Evolutionary conservation across 2,888 invertebrate genomes (phyloP), one percentile per base, ranked within the genome.

Genomic region (Himalopsyche anomala): DNA sequence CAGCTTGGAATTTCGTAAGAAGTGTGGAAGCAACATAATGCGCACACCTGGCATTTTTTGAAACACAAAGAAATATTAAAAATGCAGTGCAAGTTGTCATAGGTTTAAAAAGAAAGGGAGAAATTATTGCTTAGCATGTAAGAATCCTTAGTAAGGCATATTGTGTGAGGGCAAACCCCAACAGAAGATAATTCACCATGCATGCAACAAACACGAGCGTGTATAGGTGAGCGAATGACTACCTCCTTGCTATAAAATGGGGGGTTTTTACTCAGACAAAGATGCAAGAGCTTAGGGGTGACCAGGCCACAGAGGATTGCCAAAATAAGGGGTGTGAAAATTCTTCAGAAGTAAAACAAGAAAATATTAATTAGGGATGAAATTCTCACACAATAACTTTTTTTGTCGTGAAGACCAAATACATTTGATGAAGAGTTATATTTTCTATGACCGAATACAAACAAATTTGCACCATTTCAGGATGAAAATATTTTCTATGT

Each of bases 101-200:
- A 74, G 74, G 74, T 74, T 74, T 74, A 82, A 51, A 87, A 45
- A 81, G 82, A 85, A 45, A 69, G 80, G 80, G 87, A 45, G 82
- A 84, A 88, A 62, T 19, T 11, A 62, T 40, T 51, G 54, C n/a
- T n/a, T 38, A 38, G 56, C 38, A 17, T 15, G 83, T 55, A 62
- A 83, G 85, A 85, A 85, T 83, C 85, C 85, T 83, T 79, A 80
- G 69, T 38, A 82, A 55, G 42, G 40, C 62, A 36, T 36, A 74
- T 45, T 84, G 81, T 80, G 84, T 42, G 79, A 80, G 83, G 51
- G 83, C 42, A 69, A 83, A 56, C 82, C 82, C 83, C 62, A 74
- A 5, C 38, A 36, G 36, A 74, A 69, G 83, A 56, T 62, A 69
- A 69, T 19, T 83, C 28, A 36, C 51, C 80, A 38, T 17, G 81